Percentiles rank a stretch among this genome's conserved stretches.
phyloP scores from a whole-genome alignment of 2,888 invertebrate genomes.

The Blera fallax region DNA sequence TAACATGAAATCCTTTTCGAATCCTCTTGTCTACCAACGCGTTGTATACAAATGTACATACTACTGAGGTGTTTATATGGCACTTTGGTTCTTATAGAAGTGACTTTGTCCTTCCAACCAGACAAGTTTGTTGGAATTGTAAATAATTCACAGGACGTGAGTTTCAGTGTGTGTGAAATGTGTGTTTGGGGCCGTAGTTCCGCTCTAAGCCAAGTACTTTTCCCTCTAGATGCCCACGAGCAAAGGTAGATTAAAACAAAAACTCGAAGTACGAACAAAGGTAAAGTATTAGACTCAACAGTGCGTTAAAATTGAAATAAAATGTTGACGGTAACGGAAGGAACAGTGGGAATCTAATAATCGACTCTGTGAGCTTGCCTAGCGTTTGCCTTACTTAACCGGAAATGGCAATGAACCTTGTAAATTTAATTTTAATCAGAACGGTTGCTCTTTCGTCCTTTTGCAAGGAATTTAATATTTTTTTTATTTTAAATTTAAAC shows the following conservation, averaged over 20 bases:
- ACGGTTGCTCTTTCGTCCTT: background rate
- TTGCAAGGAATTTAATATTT: conserved; percentile 4
- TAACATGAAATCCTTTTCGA: conserved; percentile 8
- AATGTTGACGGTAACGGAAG: background rate
- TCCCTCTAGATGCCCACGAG: background rate
- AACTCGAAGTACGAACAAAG: background rate
- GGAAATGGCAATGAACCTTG: conserved; percentile 9
- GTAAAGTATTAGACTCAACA: background rate
- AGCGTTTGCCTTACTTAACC: background rate
- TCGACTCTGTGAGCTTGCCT: conserved; percentile 18
- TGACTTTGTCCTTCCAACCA: conserved; percentile 6
- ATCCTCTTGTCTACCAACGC: background rate
- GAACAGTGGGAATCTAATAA: conserved; percentile 28
- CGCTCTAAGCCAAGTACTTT: background rate
- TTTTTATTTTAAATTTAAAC: background rate
- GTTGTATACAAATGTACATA: background rate
- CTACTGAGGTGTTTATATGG: background rate
- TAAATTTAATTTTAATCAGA: conserved; percentile 7
- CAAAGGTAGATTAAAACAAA: background rate
- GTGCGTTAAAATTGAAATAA: conserved; percentile 1
- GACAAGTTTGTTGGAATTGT: conserved; percentile 19
- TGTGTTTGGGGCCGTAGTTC: background rate
- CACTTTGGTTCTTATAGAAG: background rate
- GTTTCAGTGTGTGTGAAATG: background rate
- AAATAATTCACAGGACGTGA: conserved; percentile 8